phyloP scores from a whole-genome alignment of 2,113 vertebrate genomes.

The Macaca mulatta region DNA sequence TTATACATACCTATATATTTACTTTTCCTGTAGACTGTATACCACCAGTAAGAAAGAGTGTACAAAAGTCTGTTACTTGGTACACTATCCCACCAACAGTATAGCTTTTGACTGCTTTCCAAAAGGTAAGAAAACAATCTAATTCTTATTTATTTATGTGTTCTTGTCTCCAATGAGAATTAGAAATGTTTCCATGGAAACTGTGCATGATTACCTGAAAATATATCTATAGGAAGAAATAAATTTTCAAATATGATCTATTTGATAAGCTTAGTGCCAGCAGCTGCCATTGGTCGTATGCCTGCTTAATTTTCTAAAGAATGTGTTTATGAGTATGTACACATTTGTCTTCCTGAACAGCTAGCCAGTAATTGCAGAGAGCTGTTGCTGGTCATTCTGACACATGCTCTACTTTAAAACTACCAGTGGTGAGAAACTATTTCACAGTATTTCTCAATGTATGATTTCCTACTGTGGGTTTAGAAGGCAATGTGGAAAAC shows the following conservation, averaged over 20 bases:
- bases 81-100: conserved; percentile 90
- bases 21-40: conserved; percentile 88
- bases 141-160: conserved; percentile 75
- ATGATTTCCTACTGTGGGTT: background rate
- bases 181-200: conserved; percentile 22
- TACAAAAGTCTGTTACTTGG: conserved; percentile 91
- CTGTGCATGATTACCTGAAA: conserved; percentile 51
- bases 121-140: conserved; percentile 84
- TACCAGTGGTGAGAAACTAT: background rate
- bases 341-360: background rate
- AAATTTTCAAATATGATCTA: background rate
- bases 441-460: conserved; percentile 22
- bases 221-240: background rate
- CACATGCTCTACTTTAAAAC: background rate
- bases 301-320: background rate
- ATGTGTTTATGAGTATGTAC: background rate
- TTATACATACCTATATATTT: conserved; percentile 85
- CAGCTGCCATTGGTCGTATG: accelerated
- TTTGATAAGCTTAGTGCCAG: background rate
- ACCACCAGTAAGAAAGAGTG: conserved; percentile 89
- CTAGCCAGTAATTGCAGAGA: background rate
- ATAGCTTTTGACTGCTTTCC: conserved; percentile 88
- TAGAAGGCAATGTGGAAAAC: background rate
- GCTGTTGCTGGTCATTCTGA: background rate
- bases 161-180: conserved; percentile 61